Evolutionary conservation across 2,113 vertebrate genomes (phyloP).

Genomic region (Callopanchax toddi): DNA sequence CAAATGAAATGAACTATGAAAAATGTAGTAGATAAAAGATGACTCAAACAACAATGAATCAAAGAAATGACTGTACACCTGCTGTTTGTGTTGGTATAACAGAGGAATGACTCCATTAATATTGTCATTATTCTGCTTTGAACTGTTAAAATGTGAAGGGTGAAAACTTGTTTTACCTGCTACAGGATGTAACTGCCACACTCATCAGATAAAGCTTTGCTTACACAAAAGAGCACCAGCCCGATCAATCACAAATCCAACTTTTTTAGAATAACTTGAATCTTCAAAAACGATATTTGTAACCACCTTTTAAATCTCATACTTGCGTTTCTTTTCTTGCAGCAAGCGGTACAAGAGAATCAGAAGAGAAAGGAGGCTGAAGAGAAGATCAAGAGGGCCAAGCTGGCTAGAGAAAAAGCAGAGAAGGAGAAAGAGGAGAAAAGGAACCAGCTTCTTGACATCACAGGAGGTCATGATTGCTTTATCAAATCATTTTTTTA

Average conservation of each 20-base stretch:
- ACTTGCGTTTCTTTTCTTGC: constrained; percentile 8
- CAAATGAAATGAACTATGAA: background rate
- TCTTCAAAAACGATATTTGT: background rate
- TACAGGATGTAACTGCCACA: constrained; percentile 8
- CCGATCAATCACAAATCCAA: background rate
- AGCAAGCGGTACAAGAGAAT: constrained; percentile 87
- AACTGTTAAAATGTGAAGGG: constrained; percentile 21
- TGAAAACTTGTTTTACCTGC: constrained; percentile 44
- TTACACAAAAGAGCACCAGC: constrained; percentile 18
- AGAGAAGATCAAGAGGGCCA: constrained; percentile 84
- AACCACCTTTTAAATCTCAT: background rate
- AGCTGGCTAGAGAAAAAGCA: constrained; percentile 85
- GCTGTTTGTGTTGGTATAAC: constrained; percentile 52
- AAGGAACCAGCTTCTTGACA: constrained; percentile 81
- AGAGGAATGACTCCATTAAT: constrained; percentile 2
- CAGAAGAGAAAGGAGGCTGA: constrained; percentile 84
- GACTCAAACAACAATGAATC: constrained; percentile 7
- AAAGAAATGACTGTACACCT: background rate
- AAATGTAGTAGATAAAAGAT: background rate
- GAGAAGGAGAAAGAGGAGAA: constrained; percentile 86
- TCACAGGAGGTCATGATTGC: constrained; percentile 79
- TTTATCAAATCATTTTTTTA: constrained; percentile 15
- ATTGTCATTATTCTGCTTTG: constrained; percentile 44
- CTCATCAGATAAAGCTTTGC: constrained; percentile 35
- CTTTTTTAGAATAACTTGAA: too few species aligned